Evolutionary conservation across 2,797 vertebrate species (phyloP), one percentile per base, ranked within the genome.

Genomic region (Manis crassicaudata): DNA sequence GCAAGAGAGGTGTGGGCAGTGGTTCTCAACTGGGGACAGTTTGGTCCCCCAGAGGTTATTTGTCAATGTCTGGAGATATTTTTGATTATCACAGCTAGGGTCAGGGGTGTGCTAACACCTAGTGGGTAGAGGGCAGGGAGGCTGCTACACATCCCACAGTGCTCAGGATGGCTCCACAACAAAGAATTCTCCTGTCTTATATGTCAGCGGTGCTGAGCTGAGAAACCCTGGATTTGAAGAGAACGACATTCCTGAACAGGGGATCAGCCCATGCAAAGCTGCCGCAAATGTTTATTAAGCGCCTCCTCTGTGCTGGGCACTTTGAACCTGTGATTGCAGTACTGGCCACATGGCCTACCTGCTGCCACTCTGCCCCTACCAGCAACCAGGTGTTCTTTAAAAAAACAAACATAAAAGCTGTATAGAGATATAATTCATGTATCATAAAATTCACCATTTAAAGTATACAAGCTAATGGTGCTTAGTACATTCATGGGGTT

Each of bases 281-380:
- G 13, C 52, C 43, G 1, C 25, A 4, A 17, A 12, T 25, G 2
- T 3, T 52, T 5, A 2, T 52, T 0, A 2, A 4, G 35, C 0
- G 58, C 12, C 25, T 84, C 29, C 65, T 6, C 7, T 14, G 52
- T 5, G 29, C 43, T 23, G 35, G 63, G 23, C 35, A 0, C 68
- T 32, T 20, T 2, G 32, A 77, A 8, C 73, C 76, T 6, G 35
- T 4, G n/a, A 21, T 0, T 2, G 37, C 13, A 5, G 21, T 27
- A 0, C 16, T 58, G 76, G 63, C 52, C 5, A 11, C 29, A 65
- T 37, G 85, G 9, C 50, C 58, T 58, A 12, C 62, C 27, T 35
- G 32, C 73, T 58, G 65, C n/a, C 37, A 2, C 14, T 91, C 37
- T 27, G 58, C 6, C 29, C 56, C 82, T 40, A 32, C 16, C 17